These are phyloP conservation scores for Scaptomyza caliginosa DNA, from an alignment of 2,888 invertebrate genomes.

Conservation along the genomic window DNA sequence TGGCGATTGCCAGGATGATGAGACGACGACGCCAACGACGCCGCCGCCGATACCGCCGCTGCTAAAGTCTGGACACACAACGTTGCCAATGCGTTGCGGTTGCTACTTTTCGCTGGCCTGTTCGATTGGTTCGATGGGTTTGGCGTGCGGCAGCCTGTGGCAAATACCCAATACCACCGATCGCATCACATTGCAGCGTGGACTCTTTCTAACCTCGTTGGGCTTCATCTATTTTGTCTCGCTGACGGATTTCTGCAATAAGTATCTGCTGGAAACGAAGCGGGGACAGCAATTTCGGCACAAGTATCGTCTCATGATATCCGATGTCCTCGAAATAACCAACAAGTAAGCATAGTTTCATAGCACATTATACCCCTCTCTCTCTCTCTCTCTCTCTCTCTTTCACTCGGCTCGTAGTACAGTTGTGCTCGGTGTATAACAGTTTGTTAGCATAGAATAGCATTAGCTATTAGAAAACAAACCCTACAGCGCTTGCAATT, in stretches of 20 bases:
- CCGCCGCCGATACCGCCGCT: background rate
- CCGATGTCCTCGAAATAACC: slow-evolving; percentile 89
- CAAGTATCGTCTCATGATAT: slow-evolving; percentile 87
- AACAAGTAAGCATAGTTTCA: slow-evolving; percentile 89
- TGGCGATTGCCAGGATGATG: slow-evolving; percentile 30
- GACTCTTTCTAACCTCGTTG: slow-evolving; percentile 86
- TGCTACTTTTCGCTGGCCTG: slow-evolving; percentile 83
- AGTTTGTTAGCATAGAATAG: no score
- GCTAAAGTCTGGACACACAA: no score
- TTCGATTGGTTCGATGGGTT: slow-evolving; percentile 83
- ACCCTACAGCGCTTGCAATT: slow-evolving; percentile 16
- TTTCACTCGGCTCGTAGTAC: no score
- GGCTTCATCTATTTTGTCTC: slow-evolving; percentile 89
- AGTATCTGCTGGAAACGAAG: slow-evolving; percentile 86
- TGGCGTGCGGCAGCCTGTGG: slow-evolving; percentile 83
- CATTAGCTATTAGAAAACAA: no score
- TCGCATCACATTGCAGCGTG: slow-evolving; percentile 87
- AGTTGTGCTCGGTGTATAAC: no score
- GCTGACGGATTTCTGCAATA: slow-evolving; percentile 87
- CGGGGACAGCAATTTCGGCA: slow-evolving; percentile 86
- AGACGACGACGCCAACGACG: background rate
- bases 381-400: no score
- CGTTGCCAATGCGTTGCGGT: slow-evolving; percentile 51
- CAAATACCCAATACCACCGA: slow-evolving; percentile 84
- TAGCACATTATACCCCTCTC: no score